Evolutionary conservation across 1,140 invertebrate species (phyloP), one percentile per base, ranked within the genome.

Genomic region (Bombyx mori): DNA sequence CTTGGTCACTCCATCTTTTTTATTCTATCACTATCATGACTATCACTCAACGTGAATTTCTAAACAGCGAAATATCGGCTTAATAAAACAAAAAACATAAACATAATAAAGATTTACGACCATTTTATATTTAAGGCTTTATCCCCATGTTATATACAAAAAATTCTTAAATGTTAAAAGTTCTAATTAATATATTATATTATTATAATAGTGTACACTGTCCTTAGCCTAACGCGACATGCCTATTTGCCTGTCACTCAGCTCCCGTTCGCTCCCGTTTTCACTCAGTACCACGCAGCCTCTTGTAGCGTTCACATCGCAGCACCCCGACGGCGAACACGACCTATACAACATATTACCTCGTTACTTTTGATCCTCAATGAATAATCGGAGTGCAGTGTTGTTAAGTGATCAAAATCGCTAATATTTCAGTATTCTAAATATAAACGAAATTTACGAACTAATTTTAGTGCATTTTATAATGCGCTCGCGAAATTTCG

Each of bases 321-420:
- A 54, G 60, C 57, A 54, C 58, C 58, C 55, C 64, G 58, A 48
- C 56, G 43, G 54, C 42, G 53, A 12, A 60, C 10, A n/a, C 52
- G 44, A 50, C 55, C 54, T 51, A 57, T 53, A 47, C 60, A 44
- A 57, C 53, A 46, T 49, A 53, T 45, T 42, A 56, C 52, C 26
- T 35, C 26, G 26, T 35, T 35, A 35, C 26, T 35, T 35, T 35
- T 3, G 26, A 35, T 5, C 26, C 2, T 5, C 55, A 53, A 56
- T 61, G 53, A 60, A 52, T 70, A 73, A 73, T 60, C 67, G 79
- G 77, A 82, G 79, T 82, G 79, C 77, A 81, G 79, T 82, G 79
- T 35, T 35, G 26, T 35, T 35, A 35, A 35, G 26, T 35, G 26
- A 35, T 35, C 26, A 35, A 35, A 35, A 35, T 35, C 26, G 26